Base-by-base conservation (phyloP, 2,797 vertebrate species). In the Apogon hyalosoma region DNA sequence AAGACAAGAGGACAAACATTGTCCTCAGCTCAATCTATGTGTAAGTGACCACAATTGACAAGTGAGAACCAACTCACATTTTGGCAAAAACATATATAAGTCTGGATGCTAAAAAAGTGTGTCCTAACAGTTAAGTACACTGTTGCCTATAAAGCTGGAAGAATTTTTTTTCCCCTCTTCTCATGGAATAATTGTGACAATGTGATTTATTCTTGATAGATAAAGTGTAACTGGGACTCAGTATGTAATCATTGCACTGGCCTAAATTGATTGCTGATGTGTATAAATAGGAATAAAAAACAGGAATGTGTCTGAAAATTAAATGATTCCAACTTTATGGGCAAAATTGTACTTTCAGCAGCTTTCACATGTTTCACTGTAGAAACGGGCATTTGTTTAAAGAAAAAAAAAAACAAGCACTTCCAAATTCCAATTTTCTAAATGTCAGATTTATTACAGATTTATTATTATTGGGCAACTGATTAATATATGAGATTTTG, bases 401-500 rank as follows among this genome's bases (percentile, higher is more conserved):
- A 33, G 6, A 33, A 36, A 36, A 36, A 9, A 8, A 31, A 31
- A 31, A 31, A 6, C 28, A 31, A 36, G 9, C 28, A 24, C 7
- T 7, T 47, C 41, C 55, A 46, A 64, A 54, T 52, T 36, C 28
- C 41, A 64, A 64, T 45, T 45, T 53, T 62, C 59, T n/a, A 50
- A 62, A 50, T 50, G 46, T 62, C 24, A 54, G 24, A 14, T 21
- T 24, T 33, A 43, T 28, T 45, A 42, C 11, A 12, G 41, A 55
- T 42, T 40, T 47, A 65, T 65, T 65, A 21, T 50, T 46, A 59
- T 59, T 43, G 46, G 56, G n/a, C 11, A 43, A 42, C 19, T 59
- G 28, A 59, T 59, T 59, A 46, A 59, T 42, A 50, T 41, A 12
- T 15, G 18, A 49, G 41, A 49, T 50, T 48, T 49, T 40, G 46